phyloP scores from a whole-genome alignment of 1,140 invertebrate species.

The Pentalonia nigronervosa region DNA sequence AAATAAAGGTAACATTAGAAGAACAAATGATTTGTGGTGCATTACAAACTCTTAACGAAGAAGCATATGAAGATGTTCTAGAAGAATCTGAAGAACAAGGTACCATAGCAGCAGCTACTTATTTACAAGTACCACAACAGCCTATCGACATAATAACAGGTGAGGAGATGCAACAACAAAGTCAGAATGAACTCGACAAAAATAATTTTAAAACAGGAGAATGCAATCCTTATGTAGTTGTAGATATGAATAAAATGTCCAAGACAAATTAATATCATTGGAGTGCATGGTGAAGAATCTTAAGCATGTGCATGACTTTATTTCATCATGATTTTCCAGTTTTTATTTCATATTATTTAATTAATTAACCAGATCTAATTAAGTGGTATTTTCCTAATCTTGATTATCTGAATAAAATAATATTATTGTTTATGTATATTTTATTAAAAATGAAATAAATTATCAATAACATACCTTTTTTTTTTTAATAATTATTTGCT shows the following conservation, averaged over 20 bases:
- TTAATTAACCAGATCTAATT: neutral
- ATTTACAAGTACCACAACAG: constrained; percentile 50
- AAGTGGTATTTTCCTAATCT: neutral
- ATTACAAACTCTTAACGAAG: constrained; percentile 88
- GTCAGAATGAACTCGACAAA: constrained; percentile 51
- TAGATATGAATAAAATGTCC: constrained; percentile 19
- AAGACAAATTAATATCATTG: neutral
- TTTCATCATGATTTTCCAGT: constrained; percentile 21
- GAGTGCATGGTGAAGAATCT: constrained; percentile 28
- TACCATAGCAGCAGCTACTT: constrained; percentile 45
- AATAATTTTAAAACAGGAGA: constrained; percentile 49
- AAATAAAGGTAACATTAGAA: constrained; percentile 79
- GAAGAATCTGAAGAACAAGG: constrained; percentile 65
- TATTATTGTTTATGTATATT: constrained; percentile 39
- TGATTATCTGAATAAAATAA: neutral
- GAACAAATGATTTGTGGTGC: constrained; percentile 94
- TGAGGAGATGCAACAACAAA: constrained; percentile 39
- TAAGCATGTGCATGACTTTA: constrained; percentile 46
- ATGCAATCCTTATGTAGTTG: constrained; percentile 21
- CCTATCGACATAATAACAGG: constrained; percentile 56
- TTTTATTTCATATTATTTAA: constrained; percentile 23
- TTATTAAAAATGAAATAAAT: constrained; percentile 31
- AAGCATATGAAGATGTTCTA: constrained; percentile 86
- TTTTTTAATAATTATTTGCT: constrained; percentile 14
- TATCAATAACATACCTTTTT: constrained; percentile 20